Base-by-base conservation (phyloP, 2,797 vertebrate species). In the Schizothorax lantsangensis region DNA sequence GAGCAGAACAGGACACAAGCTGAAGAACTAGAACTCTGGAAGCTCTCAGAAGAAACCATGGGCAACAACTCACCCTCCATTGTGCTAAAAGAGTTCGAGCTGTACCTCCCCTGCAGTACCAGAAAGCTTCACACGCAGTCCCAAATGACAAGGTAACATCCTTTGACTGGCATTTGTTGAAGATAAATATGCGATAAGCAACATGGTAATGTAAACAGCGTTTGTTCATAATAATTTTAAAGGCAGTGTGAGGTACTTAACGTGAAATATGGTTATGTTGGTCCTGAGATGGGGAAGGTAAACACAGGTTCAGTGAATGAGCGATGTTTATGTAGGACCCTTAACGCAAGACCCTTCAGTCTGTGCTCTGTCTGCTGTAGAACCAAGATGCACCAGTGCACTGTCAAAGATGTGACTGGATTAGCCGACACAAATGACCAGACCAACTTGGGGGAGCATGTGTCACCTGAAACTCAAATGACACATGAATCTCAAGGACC, bases 1-100 rank as follows among this genome's bases (percentile, higher is more conserved):
- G 88, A 91, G 79, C 92, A 94, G 89, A 94, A 93, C 47, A 84
- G 87, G 81, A 90, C 91, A 77, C 95, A 96, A 86, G 89, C 91
- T 0, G 91, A 94, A 40, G 95, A 96, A 87, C 91, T 96, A 40
- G 36, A 88, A 19, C 6, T 95, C 38, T 96, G 95, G 95, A 94
- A 92, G 88, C 89, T 64, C 11, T 84, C 87, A 11, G 87, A 73
- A 52, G 89, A 89, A 47, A 83, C 79, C 0, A 40, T 47, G 72
- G 86, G 38, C 52, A 84, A 84, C 49, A 84, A 71, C 49, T 59
- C 83, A 1, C 80, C 84, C 36, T 88, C 88, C 57, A 5, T 95
- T 80, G 91, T 91, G 1, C 69, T 95, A 47, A 81, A 93, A 90
- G 94, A 96, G 81, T 95, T 96, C 14, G 91, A 95, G 75, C 73